Percentiles rank a stretch among this genome's conserved stretches.
Conservation (phyloP, 2,797 vertebrate genomes). For the Gobionotothen gibberifrons region DNA sequence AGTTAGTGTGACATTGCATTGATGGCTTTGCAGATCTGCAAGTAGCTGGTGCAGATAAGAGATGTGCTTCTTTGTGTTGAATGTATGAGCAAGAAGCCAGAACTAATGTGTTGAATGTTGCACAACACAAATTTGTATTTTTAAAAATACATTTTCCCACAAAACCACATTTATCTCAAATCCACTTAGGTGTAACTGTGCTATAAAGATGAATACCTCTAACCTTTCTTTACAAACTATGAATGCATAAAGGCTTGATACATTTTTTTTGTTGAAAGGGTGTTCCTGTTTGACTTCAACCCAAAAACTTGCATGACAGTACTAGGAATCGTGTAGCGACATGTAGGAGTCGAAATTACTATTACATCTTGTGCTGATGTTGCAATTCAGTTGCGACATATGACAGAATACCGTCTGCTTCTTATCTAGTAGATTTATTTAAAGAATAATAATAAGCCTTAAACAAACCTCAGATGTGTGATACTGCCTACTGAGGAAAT, state of each 20-base stretch:
- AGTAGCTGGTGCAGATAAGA: conserved; percentile 33
- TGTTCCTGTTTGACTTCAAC: background rate
- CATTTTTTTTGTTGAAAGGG: background rate
- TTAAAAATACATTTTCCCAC: background rate
- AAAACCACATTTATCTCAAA: background rate
- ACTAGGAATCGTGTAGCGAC: background rate
- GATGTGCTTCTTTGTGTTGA: conserved; percentile 8
- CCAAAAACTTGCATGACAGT: background rate
- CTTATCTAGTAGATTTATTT: background rate
- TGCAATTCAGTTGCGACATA: background rate
- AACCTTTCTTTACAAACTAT: background rate
- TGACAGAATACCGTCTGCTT: background rate
- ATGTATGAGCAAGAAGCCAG: background rate
- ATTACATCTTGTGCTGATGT: background rate
- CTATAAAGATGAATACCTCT: background rate
- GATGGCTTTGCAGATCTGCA: conserved; percentile 27
- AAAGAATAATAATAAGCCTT: background rate
- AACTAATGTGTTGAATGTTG: background rate
- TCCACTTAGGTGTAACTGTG: background rate
- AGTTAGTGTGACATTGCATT: conserved; percentile 14
- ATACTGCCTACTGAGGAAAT: conserved; percentile 10
- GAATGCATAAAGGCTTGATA: background rate
- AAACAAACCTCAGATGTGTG: background rate
- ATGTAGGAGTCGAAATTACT: background rate
- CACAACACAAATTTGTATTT: conserved; percentile 8